Base-by-base conservation (phyloP, 2,113 vertebrate species). In the Boulengeromyrus knoepffleri region DNA sequence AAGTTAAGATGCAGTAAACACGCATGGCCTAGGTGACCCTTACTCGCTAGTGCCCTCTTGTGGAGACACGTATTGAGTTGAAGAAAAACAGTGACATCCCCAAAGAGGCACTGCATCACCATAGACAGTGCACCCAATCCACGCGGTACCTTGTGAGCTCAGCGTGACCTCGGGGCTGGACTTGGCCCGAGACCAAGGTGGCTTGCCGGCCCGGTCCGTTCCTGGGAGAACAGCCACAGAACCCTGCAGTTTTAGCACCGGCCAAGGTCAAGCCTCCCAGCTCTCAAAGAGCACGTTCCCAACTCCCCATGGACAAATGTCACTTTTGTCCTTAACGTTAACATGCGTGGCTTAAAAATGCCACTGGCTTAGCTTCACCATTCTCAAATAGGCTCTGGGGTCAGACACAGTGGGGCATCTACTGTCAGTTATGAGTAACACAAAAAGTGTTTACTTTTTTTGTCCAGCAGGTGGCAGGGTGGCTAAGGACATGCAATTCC, bases 131-230 rank as follows among this genome's bases (percentile, higher is more conserved):
- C 87, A 88, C 19, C 39, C 52, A 88, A 5, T 45, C n/a, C 84
- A 80, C 27, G 39, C 9, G 46, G 93, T 95, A 96, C 96, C 95
- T 95, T 96, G 94, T 88, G 93, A 95, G 92, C 94, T 96, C 90
- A 96, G 94, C 87, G 88, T 92, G 89, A 96, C 94, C 90, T 94
- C 95, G 58, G 85, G 91, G 85, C 50, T 90, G 86, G 74, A 49
- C 77, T 89, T 89, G 52, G 9, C 52, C 83, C 5, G 42, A 21
- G 56, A 52, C 88, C 50, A n/a, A 21, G 3, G 52, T 58, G 83
- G 42, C 83, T 88, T 85, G 21, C 87, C 89, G 90, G 80, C 92
- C n/a, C 91, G 90, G 88, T 93, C 87, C 91, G 90, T 87, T 92
- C 91, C 94, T 93, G 92, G 84, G 83, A 77, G 56, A 89, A 85